Conservation (phyloP, 2,888 invertebrate genomes). For the Strigamia maritima region DNA sequence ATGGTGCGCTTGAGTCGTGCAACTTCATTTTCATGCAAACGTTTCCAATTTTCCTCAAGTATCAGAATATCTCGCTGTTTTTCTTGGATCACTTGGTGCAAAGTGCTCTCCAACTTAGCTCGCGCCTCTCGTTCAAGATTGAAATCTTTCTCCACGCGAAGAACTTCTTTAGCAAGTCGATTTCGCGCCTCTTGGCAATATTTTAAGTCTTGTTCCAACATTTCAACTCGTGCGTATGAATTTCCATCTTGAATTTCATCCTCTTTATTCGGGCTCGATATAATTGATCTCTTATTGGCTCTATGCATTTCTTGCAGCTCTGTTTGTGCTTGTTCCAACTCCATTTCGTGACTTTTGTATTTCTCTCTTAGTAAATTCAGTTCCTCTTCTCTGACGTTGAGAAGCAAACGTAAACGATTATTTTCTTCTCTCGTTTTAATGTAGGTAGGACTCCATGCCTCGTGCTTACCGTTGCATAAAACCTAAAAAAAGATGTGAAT, state of each 20-base stretch:
- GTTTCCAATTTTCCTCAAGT: constrained; percentile 30
- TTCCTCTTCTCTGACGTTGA: constrained; percentile 30
- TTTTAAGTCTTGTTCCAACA: constrained; percentile 18
- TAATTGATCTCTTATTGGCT: not conserved
- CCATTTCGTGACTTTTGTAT: constrained; percentile 33
- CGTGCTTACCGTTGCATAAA: not conserved
- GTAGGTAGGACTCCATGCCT: not conserved
- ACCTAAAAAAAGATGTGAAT: too few relatives aligned
- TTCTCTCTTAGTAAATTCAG: constrained; percentile 1
- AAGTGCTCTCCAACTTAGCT: constrained; percentile 15
- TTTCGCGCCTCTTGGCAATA: constrained; percentile 31
- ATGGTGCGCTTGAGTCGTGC: constrained; percentile 16
- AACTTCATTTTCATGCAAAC: constrained; percentile 12
- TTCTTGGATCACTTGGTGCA: constrained; percentile 36
- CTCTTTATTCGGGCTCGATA: not conserved
- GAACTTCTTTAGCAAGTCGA: constrained; percentile 22
- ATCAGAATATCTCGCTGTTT: constrained; percentile 26
- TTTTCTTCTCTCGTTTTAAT: constrained; percentile 18
- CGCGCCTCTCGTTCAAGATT: constrained; percentile 14
- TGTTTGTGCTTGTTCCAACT: not conserved
- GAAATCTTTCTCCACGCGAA: constrained; percentile 35
- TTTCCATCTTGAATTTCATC: not conserved
- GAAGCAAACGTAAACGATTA: not conserved
- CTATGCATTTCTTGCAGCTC: not conserved
- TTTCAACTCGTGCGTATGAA: not conserved